Evolutionary conservation across 2,888 invertebrate genomes (phyloP).

Genomic region (Eupithecia subfuscata): DNA sequence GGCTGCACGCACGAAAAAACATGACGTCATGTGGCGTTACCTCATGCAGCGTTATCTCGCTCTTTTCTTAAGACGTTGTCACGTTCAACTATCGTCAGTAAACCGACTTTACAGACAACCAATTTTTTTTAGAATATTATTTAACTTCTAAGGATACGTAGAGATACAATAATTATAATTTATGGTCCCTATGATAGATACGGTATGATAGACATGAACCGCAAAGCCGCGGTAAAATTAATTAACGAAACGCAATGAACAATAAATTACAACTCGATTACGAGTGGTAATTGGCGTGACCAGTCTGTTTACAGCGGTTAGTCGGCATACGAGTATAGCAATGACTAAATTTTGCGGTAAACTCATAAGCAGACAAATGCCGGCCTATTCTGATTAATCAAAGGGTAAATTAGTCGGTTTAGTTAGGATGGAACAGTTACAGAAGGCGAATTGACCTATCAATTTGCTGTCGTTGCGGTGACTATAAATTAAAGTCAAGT

Average conservation of each 20-base stretch:
- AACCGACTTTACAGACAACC: no score
- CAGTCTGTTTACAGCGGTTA: neutral
- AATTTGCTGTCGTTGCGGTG: constrained; percentile 39
- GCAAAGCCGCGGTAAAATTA: neutral
- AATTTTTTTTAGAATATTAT: no score
- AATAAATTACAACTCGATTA: constrained; percentile 1
- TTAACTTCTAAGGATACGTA: neutral
- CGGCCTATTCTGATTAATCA: constrained; percentile 42
- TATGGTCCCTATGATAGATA: neutral
- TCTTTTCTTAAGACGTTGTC: no score
- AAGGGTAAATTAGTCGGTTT: constrained; percentile 42
- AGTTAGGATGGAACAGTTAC: constrained; percentile 30
- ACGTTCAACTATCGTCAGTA: no score
- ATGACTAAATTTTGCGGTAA: constrained; percentile 1
- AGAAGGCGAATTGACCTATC: constrained; percentile 36
- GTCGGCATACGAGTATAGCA: neutral
- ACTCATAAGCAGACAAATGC: constrained; percentile 34
- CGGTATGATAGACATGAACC: neutral
- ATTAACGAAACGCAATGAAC: neutral
- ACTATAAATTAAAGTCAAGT: constrained; percentile 40
- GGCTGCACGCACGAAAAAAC: no score
- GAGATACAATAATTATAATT: neutral
- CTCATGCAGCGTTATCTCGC: no score
- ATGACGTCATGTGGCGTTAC: no score
- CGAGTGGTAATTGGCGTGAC: neutral